Percentiles rank a stretch among this genome's conserved stretches.
phyloP scores from a whole-genome alignment of 2,888 invertebrate genomes.

The Gymnocheta viridis region DNA sequence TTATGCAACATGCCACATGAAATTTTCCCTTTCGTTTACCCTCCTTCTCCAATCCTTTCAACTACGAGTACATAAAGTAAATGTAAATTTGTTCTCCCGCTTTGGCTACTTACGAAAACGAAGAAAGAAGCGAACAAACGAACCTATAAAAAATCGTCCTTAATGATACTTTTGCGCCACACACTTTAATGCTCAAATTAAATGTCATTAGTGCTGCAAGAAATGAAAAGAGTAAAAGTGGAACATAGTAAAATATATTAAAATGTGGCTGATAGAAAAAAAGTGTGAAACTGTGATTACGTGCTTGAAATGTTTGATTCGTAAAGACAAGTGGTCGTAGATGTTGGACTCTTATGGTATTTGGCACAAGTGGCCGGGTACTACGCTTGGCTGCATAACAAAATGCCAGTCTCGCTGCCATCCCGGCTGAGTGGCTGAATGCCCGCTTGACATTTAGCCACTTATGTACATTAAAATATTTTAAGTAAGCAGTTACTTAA shows the following conservation, averaged over 20 bases:
- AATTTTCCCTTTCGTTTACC: not conserved
- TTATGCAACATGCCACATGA: not conserved
- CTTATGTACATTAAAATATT: slow-evolving; percentile 25
- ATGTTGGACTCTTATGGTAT: slow-evolving; percentile 18
- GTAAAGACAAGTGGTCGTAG: not conserved
- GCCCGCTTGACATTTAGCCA: slow-evolving; percentile 7
- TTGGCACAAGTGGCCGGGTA: slow-evolving; percentile 24
- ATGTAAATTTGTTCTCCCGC: not conserved
- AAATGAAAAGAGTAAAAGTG: not conserved
- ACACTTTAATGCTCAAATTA: slow-evolving; percentile 62
- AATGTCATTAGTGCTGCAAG: slow-evolving; percentile 58
- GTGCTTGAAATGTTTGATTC: slow-evolving; percentile 65
- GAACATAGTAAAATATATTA: slow-evolving; percentile 22
- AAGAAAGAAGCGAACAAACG: slow-evolving; percentile 12
- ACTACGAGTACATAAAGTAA: not conserved
- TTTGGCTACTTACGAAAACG: slow-evolving; percentile 6
- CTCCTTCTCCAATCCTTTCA: too few species aligned
- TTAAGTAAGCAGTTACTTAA: not conserved
- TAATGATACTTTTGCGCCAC: slow-evolving; percentile 56
- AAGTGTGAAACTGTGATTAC: slow-evolving; percentile 59
- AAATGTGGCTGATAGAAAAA: slow-evolving; percentile 41
- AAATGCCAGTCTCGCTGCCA: not conserved
- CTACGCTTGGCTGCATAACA: slow-evolving; percentile 18
- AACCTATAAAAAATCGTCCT: slow-evolving; percentile 19
- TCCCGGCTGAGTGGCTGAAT: slow-evolving; percentile 3